Percentiles rank a stretch among this genome's conserved stretches.
phyloP scores from a whole-genome alignment of 2,113 vertebrate genomes.

The Cromileptes altivelis region DNA sequence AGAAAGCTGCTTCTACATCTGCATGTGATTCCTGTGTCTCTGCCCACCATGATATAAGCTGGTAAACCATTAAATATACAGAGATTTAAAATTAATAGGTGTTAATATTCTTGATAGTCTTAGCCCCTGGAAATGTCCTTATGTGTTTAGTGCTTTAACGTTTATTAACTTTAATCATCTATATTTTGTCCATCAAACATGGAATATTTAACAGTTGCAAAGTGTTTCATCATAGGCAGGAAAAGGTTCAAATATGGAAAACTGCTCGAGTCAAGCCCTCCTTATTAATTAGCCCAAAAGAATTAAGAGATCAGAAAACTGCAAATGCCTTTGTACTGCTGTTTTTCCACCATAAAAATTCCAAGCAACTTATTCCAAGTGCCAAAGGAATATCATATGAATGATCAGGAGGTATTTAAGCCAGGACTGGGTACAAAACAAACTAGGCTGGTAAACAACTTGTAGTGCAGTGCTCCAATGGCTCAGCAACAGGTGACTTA shows the following conservation, averaged over 20 bases:
- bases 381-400: background rate
- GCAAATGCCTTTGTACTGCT: no score
- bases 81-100: background rate
- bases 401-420: background rate
- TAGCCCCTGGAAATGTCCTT: background rate
- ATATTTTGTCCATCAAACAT: background rate
- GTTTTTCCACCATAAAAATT: background rate
- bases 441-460: background rate
- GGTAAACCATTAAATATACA: background rate
- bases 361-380: background rate
- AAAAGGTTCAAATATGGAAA: background rate
- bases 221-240: background rate
- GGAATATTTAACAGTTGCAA: no score
- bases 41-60: background rate
- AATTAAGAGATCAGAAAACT: background rate
- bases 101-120: background rate
- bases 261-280: background rate
- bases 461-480: no score
- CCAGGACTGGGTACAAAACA: background rate
- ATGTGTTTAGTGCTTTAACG: background rate
- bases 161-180: background rate
- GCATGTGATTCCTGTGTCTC: background rate
- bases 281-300: background rate
- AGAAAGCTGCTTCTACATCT: background rate
- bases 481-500: conserved; percentile 25